Percentiles rank a stretch among this genome's conserved stretches.
phyloP scores from a whole-genome alignment of 1,140 invertebrate species.

The Chelonus insularis region DNA sequence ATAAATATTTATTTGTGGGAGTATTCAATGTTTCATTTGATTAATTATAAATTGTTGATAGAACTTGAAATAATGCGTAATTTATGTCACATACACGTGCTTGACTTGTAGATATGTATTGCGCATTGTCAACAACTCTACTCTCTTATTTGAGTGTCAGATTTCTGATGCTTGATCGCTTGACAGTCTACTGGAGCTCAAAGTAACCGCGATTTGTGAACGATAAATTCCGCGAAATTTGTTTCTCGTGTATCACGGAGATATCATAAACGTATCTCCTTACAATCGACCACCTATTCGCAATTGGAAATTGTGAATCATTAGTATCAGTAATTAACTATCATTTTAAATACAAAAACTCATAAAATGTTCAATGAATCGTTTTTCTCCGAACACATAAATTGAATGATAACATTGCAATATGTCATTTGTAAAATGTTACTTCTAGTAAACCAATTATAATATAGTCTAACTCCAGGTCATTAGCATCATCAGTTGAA shows the following conservation, averaged over 20 bases:
- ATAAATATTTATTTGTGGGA: not conserved
- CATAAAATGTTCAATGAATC: too few relatives aligned
- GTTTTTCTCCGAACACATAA: too few relatives aligned
- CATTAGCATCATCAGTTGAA: too few relatives aligned
- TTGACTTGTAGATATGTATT: conserved; percentile 22
- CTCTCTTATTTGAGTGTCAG: conserved; percentile 22
- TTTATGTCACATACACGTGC: conserved; percentile 21
- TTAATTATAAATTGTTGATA: not conserved
- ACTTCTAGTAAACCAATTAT: too few relatives aligned
- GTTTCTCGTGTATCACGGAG: conserved; percentile 17
- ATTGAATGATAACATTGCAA: too few relatives aligned
- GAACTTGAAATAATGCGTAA: conserved; percentile 8
- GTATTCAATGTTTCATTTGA: not conserved
- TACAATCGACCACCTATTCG: not conserved
- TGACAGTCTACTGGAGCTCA: conserved; percentile 16
- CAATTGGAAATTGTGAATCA: not conserved
- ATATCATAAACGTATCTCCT: not conserved
- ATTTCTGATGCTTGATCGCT: conserved; percentile 18
- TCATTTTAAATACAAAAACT: not conserved
- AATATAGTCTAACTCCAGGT: too few relatives aligned
- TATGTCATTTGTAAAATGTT: too few relatives aligned
- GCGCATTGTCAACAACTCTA: conserved; percentile 20
- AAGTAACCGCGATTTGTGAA: conserved; percentile 7
- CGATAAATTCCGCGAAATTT: conserved; percentile 17
- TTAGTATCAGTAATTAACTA: not conserved